Evolutionary conservation across 2,888 invertebrate species (phyloP), one percentile per base, ranked within the genome.

Genomic region (Cremastobaeus sp.): DNA sequence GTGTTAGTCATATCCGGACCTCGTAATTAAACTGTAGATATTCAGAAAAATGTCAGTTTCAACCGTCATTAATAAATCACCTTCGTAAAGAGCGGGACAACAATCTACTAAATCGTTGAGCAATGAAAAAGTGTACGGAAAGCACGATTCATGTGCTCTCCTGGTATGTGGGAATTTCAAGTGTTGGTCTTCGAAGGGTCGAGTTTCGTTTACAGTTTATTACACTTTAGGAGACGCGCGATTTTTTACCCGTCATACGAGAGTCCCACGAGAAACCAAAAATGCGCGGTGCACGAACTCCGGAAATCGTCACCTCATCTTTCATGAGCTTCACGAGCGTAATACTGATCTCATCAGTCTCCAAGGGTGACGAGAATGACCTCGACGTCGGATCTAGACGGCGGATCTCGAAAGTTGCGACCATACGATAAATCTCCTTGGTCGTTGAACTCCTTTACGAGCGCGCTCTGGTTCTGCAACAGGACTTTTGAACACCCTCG

Each of bases 21-120:
- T 55, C 78, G 59, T 75, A 81, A 84, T 83, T 79, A 81, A 77
- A 60, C 74, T 60, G 76, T 81, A 82, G 82, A 80, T 80, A 80
- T 65, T 75, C 65, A 75, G 70, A 78, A 79, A 79, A 81, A 78
- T 76, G 72, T 77, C 66, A 52, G 15, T 47, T 20, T 45, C 8
- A 12, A 39, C 35, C 47, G 47, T 54, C 66, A 66, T 57, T 57
- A 37, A 57, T 32, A 34, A 14, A 43, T n/a, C 34, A 21, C 5
- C 43, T 9, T 32, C 4, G 25, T 5, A 5, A 8, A 25, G 25
- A 8, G 8, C 8, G 25, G 8, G 25, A 5, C 8, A 25, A 25
- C 25, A 8, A 25, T n/a, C n/a, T n/a, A n/a, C n/a, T n/a, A n/a
- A n/a, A n/a, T n/a, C n/a, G n/a, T n/a, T n/a, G n/a, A n/a, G n/a